Evolutionary conservation across 2,113 vertebrate species (phyloP).

Genomic region (Phrynosoma blainvillii): DNA sequence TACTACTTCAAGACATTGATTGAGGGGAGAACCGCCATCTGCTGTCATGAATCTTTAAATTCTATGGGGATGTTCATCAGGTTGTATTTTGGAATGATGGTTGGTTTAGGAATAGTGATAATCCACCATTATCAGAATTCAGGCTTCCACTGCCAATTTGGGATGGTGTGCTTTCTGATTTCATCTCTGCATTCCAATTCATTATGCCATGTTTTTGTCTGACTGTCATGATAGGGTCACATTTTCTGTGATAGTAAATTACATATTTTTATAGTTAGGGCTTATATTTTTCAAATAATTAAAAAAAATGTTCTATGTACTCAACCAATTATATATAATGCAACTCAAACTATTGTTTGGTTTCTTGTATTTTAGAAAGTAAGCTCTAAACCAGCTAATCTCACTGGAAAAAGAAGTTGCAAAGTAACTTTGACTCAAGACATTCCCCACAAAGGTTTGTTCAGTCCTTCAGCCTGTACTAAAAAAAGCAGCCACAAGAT

Average conservation of each 20-base stretch:
- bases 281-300: background rate
- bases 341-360: conserved; percentile 26
- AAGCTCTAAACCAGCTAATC: conserved; percentile 66
- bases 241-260: background rate
- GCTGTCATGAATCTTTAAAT: too few species aligned
- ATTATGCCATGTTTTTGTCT: background rate
- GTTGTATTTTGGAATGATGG: too few species aligned
- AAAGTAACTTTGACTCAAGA: conserved; percentile 64
- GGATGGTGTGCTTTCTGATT: background rate
- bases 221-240: background rate
- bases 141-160: background rate
- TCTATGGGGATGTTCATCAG: too few species aligned
- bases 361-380: conserved; percentile 72
- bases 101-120: too few species aligned
- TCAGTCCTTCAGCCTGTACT: background rate
- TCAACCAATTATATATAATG: background rate
- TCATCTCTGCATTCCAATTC: background rate
- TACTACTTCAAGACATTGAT: too few species aligned
- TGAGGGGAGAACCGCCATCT: too few species aligned
- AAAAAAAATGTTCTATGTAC: conserved; percentile 23
- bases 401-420: conserved; percentile 66
- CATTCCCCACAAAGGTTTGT: conserved; percentile 39
- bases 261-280: background rate
- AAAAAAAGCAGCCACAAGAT: conserved; percentile 61
- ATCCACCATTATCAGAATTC: background rate